phyloP scores from a whole-genome alignment of 2,797 vertebrate species.

The Rallus crepitans region DNA sequence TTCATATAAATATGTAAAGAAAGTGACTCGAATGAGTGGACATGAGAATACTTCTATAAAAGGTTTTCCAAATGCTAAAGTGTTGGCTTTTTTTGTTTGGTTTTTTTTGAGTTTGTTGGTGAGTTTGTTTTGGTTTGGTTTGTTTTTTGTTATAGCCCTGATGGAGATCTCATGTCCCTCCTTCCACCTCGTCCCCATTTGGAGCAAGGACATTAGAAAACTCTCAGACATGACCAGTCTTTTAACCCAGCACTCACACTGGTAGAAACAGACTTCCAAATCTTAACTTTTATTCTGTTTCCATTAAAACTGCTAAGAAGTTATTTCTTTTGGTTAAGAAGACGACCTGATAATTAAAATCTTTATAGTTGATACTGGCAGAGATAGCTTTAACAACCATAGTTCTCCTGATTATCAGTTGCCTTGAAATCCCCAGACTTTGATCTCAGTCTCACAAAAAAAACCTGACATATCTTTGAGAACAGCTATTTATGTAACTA shows the following conservation, averaged over 20 bases:
- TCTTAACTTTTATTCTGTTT: neutral
- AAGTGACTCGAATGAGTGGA: neutral
- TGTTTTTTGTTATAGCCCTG: neutral
- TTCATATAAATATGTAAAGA: neutral
- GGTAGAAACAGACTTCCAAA: neutral
- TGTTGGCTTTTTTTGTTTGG: neutral
- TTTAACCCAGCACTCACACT: neutral
- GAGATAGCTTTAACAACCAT: neutral
- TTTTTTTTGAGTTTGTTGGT: too few species aligned
- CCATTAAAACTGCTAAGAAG: neutral
- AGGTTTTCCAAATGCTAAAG: neutral
- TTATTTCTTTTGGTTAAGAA: neutral
- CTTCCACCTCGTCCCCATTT: neutral
- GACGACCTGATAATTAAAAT: neutral
- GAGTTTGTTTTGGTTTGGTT: too few species aligned
- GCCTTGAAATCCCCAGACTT: neutral
- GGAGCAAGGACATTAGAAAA: neutral
- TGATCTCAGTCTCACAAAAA: neutral
- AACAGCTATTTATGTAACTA: neutral
- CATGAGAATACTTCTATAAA: neutral
- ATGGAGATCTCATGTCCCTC: neutral
- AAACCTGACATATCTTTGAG: neutral
- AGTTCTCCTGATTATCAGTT: neutral
- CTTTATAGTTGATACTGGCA: neutral
- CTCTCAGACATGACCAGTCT: neutral